These are phyloP conservation scores for Hypsopygia costalis DNA, from an alignment of 2,888 invertebrate species.

Conservation along the genomic window DNA sequence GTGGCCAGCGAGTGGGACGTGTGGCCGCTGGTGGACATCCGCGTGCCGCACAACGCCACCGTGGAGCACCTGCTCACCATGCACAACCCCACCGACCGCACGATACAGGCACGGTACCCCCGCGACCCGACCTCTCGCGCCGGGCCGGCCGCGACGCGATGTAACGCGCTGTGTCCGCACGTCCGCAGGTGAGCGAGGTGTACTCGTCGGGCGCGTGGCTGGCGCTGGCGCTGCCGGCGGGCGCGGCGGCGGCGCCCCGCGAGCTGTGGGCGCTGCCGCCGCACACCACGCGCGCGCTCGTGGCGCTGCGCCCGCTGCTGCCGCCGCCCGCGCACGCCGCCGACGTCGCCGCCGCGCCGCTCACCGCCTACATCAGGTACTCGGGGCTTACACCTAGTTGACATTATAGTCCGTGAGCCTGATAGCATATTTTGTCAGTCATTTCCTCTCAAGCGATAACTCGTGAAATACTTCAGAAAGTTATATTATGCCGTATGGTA, in stretches of 20 bases:
- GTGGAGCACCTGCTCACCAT: constrained; percentile 93
- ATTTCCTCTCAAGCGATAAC: too few species aligned
- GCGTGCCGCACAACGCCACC: constrained; percentile 94
- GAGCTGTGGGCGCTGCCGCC: constrained; percentile 94
- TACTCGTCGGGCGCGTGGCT: constrained; percentile 95
- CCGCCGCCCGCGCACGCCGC: constrained; percentile 67
- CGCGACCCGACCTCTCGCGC: too few species aligned
- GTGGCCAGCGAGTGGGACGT: constrained; percentile 94
- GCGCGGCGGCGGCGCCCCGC: constrained; percentile 88
- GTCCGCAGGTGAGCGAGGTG: constrained; percentile 85
- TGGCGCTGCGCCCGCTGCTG: constrained; percentile 87
- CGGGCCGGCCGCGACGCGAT: too few species aligned
- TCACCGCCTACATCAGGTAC: constrained; percentile 72
- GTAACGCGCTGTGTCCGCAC: too few species aligned
- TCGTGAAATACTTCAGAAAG: too few species aligned
- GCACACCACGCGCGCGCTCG: constrained; percentile 91
- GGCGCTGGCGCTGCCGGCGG: constrained; percentile 92
- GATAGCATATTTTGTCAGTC: too few species aligned
- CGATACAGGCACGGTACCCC: too few species aligned
- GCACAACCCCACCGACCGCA: constrained; percentile 95
- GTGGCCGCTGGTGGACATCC: constrained; percentile 93
- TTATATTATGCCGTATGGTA: too few species aligned
- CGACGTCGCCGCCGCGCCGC: constrained; percentile 40
- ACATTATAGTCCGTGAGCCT: too few species aligned
- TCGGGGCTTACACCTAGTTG: too few species aligned